Evolutionary conservation across 2,888 invertebrate genomes (phyloP).

Genomic region (Bruchidius siliquastri): DNA sequence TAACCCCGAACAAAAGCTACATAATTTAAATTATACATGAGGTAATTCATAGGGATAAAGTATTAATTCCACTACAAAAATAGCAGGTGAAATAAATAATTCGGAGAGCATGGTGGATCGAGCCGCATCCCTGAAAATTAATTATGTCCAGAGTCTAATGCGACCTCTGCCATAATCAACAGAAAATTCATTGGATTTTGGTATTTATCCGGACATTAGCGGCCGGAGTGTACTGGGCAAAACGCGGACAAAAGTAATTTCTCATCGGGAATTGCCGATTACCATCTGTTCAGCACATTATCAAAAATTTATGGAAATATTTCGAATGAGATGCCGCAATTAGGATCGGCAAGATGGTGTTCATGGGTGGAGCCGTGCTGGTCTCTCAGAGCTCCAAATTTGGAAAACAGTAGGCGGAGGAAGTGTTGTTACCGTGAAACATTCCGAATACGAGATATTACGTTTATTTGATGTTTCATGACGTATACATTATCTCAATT

Average conservation of each 20-base stretch:
- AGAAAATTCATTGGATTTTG: not conserved
- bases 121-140: not conserved
- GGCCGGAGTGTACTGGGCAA: conserved; percentile 5
- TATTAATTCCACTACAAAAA: not conserved
- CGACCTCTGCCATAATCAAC: not conserved
- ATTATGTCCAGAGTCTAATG: not conserved
- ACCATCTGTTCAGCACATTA: conserved; percentile 9
- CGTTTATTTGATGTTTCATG: no score
- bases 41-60: not conserved
- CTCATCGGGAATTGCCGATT: conserved; percentile 10
- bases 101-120: not conserved
- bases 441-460: no score
- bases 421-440: no score
- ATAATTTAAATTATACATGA: not conserved
- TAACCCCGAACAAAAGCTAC: not conserved
- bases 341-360: not conserved
- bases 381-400: not conserved
- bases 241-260: conserved; percentile 10
- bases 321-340: not conserved
- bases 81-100: not conserved
- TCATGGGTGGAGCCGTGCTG: not conserved
- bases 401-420: no score
- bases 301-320: conserved; percentile 2
- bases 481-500: no score
- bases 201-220: not conserved